Base-by-base conservation (phyloP, 1,140 invertebrate species). In the Pissodes strobi region DNA sequence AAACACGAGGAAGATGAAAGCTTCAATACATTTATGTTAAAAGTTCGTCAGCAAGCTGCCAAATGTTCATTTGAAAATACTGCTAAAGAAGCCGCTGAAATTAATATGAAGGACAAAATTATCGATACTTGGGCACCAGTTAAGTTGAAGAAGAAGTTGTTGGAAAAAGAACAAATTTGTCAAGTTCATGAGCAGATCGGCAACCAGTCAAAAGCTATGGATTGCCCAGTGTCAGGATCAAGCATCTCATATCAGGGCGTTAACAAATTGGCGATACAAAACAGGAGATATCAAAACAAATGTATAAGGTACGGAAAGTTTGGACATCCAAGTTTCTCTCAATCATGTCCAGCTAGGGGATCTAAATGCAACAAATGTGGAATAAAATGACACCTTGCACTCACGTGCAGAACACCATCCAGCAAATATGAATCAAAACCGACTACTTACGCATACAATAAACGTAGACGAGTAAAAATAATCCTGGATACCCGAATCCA, bases 1-100 rank as follows among this genome's bases (percentile, higher is more conserved):
- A 53, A 45, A 13, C 70, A 70, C 53, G 68, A 61, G 37, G 56
- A 67, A 5, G 53, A 41, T 17, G 60, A 64, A 46, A 66, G 73
- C 25, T 52, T 52, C 21, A 52, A 52, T 18, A 52, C 10, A 52
- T 76, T 67, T 65, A 19, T 74, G 1, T 58, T 71, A 25, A 58
- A 71, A 39, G 22, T 73, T 8, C 38, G 75, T 25, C 63, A 70
- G 37, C 75, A 77, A 62, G 67, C 72, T 15, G 17, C n/a, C 37
- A 69, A 74, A 41, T 74, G 73, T 48, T 53, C 38, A 13, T 74
- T 74, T 45, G 49, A 51, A 18, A 23, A 48, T 1, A 51, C 45
- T 1, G 67, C 69, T 21, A 52, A 68, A 25, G 70, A 75, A 66
- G 60, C 73, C 12, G 41, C 39, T 52, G 70, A 75, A 25, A 72